Conservation (phyloP, 2,113 vertebrate genomes). For the Sturnus vulgaris region DNA sequence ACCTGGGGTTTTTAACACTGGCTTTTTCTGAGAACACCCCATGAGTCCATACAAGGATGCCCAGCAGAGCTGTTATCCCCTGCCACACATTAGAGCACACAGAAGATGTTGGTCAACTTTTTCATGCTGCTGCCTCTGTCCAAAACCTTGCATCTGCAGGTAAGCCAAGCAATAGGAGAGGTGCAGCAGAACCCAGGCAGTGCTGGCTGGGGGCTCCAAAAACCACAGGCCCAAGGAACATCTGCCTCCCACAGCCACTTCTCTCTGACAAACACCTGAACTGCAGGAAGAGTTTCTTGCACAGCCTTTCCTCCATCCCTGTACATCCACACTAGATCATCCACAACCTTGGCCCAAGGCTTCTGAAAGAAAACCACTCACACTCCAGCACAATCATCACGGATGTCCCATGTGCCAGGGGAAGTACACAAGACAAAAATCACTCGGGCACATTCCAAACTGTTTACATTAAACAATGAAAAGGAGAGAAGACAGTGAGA, state of each 20-base stretch:
- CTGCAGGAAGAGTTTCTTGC: not conserved
- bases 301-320: not conserved
- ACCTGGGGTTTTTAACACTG: fast-evolving
- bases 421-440: not conserved
- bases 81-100: fast-evolving
- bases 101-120: not conserved
- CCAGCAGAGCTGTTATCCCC: not conserved
- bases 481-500: not conserved
- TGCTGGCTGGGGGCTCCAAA: not conserved
- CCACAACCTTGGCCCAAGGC: not conserved
- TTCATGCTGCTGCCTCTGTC: not conserved
- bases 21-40: not conserved
- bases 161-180: fast-evolving
- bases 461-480: not conserved
- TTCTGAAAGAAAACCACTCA: not conserved
- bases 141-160: not conserved
- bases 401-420: not conserved
- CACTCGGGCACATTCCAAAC: not conserved
- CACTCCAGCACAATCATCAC: not conserved
- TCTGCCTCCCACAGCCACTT: not conserved
- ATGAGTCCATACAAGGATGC: fast-evolving
- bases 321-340: not conserved
- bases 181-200: not conserved
- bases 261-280: not conserved
- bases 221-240: not conserved